Conservation (phyloP, 1,140 invertebrate genomes). For the Anastatus disparis region DNA sequence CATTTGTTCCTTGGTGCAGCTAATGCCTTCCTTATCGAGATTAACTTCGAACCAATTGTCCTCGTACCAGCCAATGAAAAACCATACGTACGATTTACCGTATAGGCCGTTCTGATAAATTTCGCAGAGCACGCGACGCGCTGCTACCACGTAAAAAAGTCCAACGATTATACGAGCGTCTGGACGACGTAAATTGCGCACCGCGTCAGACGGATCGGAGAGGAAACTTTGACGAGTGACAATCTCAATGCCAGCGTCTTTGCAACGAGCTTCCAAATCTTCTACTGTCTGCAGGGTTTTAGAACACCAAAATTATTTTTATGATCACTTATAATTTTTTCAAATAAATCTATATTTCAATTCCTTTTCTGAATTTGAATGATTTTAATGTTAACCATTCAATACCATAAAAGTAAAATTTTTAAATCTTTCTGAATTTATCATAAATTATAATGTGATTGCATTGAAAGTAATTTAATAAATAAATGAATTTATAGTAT, state of each 20-base stretch:
- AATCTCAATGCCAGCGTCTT: constrained; percentile 92
- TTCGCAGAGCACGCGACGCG: constrained; percentile 95
- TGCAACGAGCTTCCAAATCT: constrained; percentile 94
- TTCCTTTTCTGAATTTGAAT: too few relatives aligned
- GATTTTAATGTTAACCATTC: too few relatives aligned
- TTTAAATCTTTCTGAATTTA: too few relatives aligned
- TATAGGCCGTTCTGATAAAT: constrained; percentile 95
- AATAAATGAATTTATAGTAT: too few relatives aligned
- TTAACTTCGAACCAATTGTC: constrained; percentile 97
- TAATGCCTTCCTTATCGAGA: constrained; percentile 87
- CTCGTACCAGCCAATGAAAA: constrained; percentile 99
- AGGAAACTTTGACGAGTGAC: constrained; percentile 96
- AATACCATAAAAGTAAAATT: too few relatives aligned
- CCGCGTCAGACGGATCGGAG: constrained; percentile 95
- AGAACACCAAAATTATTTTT: too few relatives aligned
- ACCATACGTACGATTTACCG: constrained; percentile 98
- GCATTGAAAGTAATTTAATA: too few relatives aligned
- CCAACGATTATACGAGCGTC: constrained; percentile 98
- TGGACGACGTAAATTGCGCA: constrained; percentile 90
- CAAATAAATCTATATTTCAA: too few relatives aligned
- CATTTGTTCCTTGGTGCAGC: constrained; percentile 95
- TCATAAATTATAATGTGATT: too few relatives aligned
- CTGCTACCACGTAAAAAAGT: constrained; percentile 97
- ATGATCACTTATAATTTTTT: too few relatives aligned
- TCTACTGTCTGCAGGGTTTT: constrained; percentile 88